A percentile compares a stretch with the other conserved stretches of the same genome.
Conservation (phyloP, 2,797 vertebrate species). For the Dipus sagitta region DNA sequence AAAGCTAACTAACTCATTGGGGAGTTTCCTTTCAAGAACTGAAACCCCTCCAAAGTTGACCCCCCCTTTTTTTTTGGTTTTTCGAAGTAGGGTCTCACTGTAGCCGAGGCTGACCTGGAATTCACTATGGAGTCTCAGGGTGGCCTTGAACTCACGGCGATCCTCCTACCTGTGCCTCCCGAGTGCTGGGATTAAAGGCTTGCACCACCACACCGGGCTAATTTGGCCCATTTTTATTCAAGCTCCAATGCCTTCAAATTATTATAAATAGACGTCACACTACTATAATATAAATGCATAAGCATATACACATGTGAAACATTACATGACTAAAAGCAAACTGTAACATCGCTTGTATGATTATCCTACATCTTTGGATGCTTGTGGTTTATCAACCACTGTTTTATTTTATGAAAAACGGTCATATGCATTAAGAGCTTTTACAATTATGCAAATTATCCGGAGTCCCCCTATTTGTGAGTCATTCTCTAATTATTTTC, state of each 20-base stretch:
- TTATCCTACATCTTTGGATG: neutral
- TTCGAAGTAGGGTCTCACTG: too few species aligned
- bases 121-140: too few species aligned
- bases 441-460: neutral
- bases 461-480: neutral
- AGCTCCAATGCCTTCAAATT: neutral
- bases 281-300: neutral
- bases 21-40: neutral
- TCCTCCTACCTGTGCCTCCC: too few species aligned
- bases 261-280: neutral
- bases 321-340: neutral
- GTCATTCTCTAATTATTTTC: neutral
- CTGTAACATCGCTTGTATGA: neutral
- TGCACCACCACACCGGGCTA: too few species aligned
- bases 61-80: neutral
- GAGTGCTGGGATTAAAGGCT: too few species aligned
- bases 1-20: neutral
- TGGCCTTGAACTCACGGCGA: too few species aligned
- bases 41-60: neutral
- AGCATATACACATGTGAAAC: neutral
- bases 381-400: neutral
- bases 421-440: neutral
- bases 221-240: neutral
- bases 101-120: too few species aligned
- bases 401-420: neutral